Evolutionary conservation across 1,140 invertebrate genomes (phyloP), one percentile per base, ranked within the genome.

Genomic region (Chlorops oryzae): DNA sequence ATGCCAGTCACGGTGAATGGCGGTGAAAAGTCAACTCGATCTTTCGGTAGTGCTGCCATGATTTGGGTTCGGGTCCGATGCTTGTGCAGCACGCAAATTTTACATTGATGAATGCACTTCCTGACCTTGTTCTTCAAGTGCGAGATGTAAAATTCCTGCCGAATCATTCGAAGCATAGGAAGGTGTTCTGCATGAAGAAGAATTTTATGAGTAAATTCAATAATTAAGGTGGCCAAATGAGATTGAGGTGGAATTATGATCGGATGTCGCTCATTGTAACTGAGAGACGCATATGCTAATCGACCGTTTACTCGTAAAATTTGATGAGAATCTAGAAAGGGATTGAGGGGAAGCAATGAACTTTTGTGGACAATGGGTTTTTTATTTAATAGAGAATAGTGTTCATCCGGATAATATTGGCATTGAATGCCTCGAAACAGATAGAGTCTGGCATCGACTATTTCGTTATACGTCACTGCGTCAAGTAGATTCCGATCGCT

Each of bases 61-160:
- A 48, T 17, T 5, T 48, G 37, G 3, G 35, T 5, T 22, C 21
- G 13, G 9, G 40, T 12, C 13, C 21, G 17, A 6, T 21, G 47
- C n/a, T 48, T 48, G 13, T 27, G 40, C 10, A 48, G 5, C 1
- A 25, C 21, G n/a, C 47, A 48, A 3, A 25, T 21, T 27, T 40
- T 48, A 9, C 37, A 40, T 4, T 21, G 23, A 10, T 24, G 15
- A 4, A 47, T 38, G 23, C 46, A 47, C 3, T 13, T 12, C 13
- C 25, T 35, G 9, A 48, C 21, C 7, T 27, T 15, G 4, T 28
- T 24, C 24, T 48, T 48, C 9, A 48, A 21, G 2, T 20, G 13
- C 10, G 47, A 25, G n/a, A 40, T 28, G 9, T 48, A 40, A 7
- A 17, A 48, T 20, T 38, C 37, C 21, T 48, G 47, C 21, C 37